Conservation (phyloP, 2,797 vertebrate genomes). For the Brachyalestes nurse region DNA sequence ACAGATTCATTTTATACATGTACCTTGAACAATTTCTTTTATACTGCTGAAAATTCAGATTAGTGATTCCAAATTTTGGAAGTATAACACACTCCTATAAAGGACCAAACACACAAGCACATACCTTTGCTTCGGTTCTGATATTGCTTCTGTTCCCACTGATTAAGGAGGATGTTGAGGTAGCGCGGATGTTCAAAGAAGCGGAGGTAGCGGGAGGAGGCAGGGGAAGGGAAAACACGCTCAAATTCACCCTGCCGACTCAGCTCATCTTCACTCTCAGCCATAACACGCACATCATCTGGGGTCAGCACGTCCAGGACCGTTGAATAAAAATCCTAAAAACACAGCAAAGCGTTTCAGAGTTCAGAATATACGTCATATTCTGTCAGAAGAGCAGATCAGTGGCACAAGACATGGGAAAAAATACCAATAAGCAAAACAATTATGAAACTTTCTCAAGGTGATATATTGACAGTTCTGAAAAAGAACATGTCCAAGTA, state of each 20-base stretch:
- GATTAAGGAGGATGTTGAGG: conserved; percentile 90
- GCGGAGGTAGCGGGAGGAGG: conserved; percentile 88
- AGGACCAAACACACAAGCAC: not conserved
- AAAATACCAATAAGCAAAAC: no score
- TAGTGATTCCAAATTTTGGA: no score
- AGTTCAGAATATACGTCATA: not conserved
- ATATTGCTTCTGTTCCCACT: conserved; percentile 91
- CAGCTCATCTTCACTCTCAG: conserved; percentile 90
- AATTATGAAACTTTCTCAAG: no score
- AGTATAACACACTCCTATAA: not conserved
- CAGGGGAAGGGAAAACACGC: conserved; percentile 86
- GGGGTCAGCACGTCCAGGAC: conserved; percentile 90
- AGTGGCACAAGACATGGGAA: not conserved
- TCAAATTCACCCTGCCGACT: conserved; percentile 89
- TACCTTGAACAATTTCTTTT: no score
- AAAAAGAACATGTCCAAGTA: conserved; percentile 58
- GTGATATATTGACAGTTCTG: not conserved
- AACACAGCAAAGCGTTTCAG: conserved; percentile 1
- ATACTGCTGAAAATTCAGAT: no score
- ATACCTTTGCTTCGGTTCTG: conserved; percentile 83
- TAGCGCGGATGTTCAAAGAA: conserved; percentile 94
- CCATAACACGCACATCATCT: conserved; percentile 86
- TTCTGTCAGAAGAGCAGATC: not conserved
- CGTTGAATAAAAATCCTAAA: conserved; percentile 85
- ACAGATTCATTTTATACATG: no score